Base-by-base conservation (phyloP, 2,888 invertebrate genomes). In the Celastrina argiolus region DNA sequence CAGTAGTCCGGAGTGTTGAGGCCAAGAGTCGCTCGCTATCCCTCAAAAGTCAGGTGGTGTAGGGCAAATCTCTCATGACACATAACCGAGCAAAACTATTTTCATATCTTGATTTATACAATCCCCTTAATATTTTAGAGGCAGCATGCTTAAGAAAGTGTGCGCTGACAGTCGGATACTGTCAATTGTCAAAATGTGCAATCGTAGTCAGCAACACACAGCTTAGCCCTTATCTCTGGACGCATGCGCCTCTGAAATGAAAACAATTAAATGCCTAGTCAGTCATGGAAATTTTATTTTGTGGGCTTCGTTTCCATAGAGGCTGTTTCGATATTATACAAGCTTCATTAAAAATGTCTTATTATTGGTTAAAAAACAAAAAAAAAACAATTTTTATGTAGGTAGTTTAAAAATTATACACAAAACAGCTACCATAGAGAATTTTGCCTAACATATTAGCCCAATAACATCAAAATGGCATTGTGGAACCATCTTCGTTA, bases 211-310 rank as follows among this genome's bases (percentile, higher is more conserved):
- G 90, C 88, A 83, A 87, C 90, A 91, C 90, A 91, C 87, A 85
- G 79, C 82, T 80, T 90, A 89, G 85, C 90, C 91, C 79, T 85
- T 83, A 85, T 85, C 84, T 85, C 89, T 85, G 87, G 85, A 83
- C 84, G 90, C 91, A 91, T 91, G 92, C 87, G 92, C 92, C 92
- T 92, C 92, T 92, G 92, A 88, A 92, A 92, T 84, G 79, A 88
- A 88, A 87, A 88, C 83, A 86, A 81, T 82, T 81, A 85, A 89
- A 88, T 90, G 91, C 91, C 82, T 77, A 88, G 89, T 87, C 86
- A 85, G 91, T 91, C 90, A 90, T 90, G 90, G 91, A 89, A 88
- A 88, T 90, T 90, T 87, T 79, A 79, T 74, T 73, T 69, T 74
- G 68, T 68, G 69, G 71, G 69, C 67, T 39, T 64, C 58, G 61